Evolutionary conservation across 2,888 invertebrate genomes (phyloP), one percentile per base, ranked within the genome.

Genomic region (Rhabditophanes sp.): DNA sequence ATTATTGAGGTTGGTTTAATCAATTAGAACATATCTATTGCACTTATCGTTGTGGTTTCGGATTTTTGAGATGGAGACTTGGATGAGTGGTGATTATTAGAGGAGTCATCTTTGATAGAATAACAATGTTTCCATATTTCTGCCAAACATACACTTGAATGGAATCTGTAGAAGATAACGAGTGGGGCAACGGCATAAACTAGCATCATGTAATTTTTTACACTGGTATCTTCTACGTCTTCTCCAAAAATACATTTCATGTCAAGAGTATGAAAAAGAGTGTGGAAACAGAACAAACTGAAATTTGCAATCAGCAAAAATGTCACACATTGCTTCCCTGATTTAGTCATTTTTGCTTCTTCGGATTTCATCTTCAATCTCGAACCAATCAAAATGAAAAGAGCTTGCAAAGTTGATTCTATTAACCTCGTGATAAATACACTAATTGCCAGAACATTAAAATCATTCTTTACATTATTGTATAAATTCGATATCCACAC

Each of bases 271-370:
- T n/a, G n/a, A n/a, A n/a, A 50, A 9, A 48, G 41, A 12, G 48
- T 56, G 27, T 49, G 52, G 33, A 61, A 60, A 18, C 54, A 46
- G 37, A 58, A 61, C 4, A 61, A 42, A 2, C 61, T 54, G 9
- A 56, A 50, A 36, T 61, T 61, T 7, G 59, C 53, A 6, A 61
- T 48, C 16, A 60, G 42, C 4, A 61, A 42, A 30, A 61, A 61
- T 1, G 61, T 61, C 29, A 61, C 58, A 20, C 55, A 48, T 28
- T 61, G 59, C 37, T 62, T 62, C n/a, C 61, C 60, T 3, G 52
- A 49, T 34, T 52, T 54, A n/a, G 27, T 8, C 18, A 18, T 23
- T 8, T 8, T 26, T 26, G 9, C 11, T 26, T 26, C 30, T n/a
- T 2, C 14, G 31, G 2, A 2, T n/a, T n/a, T n/a, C n/a, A n/a